A percentile compares a stretch with the other conserved stretches of the same genome.
Evolutionary conservation across 2,113 vertebrate genomes (phyloP).

Genomic region (Syrmaticus mikado): DNA sequence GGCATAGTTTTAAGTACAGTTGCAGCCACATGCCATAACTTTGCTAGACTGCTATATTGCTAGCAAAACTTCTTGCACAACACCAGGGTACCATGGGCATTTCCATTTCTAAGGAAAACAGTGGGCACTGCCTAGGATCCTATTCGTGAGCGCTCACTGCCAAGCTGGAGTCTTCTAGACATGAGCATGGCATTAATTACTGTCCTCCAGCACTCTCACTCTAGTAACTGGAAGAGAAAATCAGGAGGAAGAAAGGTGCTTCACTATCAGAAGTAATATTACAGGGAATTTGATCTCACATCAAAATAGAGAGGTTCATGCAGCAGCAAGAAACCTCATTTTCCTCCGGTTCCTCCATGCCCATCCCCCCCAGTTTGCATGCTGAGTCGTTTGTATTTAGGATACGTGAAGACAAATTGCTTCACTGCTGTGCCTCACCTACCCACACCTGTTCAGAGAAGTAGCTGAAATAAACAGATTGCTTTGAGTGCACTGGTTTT

Average conservation of each 20-base stretch:
- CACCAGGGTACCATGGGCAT: background rate
- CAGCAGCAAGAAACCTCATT: background rate
- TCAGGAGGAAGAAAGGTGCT: background rate
- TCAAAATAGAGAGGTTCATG: background rate
- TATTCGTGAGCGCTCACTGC: background rate
- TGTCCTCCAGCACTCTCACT: background rate
- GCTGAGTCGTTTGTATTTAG: background rate
- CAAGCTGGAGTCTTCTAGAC: background rate
- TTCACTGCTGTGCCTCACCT: background rate
- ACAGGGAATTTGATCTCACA: background rate
- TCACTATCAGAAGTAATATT: background rate
- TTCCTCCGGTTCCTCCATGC: background rate
- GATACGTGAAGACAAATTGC: background rate
- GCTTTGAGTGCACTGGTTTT: background rate
- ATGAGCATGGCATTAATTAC: no score
- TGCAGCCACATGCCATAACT: background rate
- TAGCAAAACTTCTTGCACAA: background rate
- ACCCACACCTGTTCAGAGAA: background rate
- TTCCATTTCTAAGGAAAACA: background rate
- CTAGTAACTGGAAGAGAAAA: background rate
- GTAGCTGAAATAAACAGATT: conserved; percentile 46
- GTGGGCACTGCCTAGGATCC: background rate
- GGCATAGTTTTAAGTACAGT: background rate
- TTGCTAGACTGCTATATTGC: background rate
- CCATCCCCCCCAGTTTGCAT: background rate